Base-by-base conservation (phyloP, 2,797 vertebrate genomes). In the Protonibea diacanthus region DNA sequence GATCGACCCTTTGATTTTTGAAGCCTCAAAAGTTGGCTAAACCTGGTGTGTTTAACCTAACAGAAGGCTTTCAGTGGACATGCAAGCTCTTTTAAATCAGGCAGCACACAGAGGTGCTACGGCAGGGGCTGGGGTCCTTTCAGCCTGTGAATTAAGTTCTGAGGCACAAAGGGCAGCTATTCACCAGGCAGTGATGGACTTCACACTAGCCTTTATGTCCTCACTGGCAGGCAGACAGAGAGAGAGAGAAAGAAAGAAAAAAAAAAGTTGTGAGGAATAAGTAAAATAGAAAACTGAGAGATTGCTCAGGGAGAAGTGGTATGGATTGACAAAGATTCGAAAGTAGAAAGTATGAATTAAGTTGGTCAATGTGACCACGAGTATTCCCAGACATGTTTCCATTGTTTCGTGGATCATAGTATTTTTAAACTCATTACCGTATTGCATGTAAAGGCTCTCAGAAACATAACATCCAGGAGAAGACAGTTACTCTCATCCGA, bases 131-230 rank as follows among this genome's bases (percentile, higher is more conserved):
- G 61, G 89, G 89, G 88, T 92, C 90, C 90, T 93, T 93, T 93
- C 89, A 92, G 78, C 71, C 68, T 82, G 70, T 93, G 93, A 93
- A 94, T 94, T 92, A 93, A 91, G 93, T 93, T 92, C 81, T 80
- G 93, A 89, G 90, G 82, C 88, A 94, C 86, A 94, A 90, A 91
- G 87, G 86, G 80, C 93, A 62, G 88, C 93, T 93, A 93, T 94
- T 94, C 92, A 93, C 79, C 86, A 88, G 84, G 77, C 81, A 88
- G 91, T 93, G 93, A 93, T 92, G 92, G 92, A 92, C 94, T 93
- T 93, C 91, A 90, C 89, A 88, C 90, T 81, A 56, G 86, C 89
- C 91, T 93, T 93, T 93, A 92, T 94, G 88, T 91, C 87, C 86
- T 81, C 78, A 67, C 82, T 89, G 88, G 86, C 86, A 87, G 88